Conservation (phyloP, 1,140 invertebrate species). For the Drosophila pruinosa region DNA sequence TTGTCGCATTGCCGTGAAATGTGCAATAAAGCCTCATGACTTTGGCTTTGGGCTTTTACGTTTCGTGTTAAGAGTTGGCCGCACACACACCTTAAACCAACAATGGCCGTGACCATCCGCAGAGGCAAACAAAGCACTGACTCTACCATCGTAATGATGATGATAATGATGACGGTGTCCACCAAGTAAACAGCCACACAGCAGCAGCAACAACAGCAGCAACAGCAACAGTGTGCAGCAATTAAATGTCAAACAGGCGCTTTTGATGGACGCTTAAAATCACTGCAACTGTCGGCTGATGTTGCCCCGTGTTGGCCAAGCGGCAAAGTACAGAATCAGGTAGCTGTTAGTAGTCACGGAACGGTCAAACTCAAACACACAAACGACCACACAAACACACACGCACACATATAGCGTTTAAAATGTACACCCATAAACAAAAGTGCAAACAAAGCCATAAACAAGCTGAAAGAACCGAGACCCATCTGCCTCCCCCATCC, state of each 20-base stretch:
- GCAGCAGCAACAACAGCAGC: constrained; percentile 9
- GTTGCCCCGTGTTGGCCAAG: constrained; percentile 21
- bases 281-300: constrained; percentile 72
- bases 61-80: constrained; percentile 59
- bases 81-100: constrained; percentile 42
- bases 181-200: background rate
- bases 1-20: constrained; percentile 77
- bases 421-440: constrained; percentile 81
- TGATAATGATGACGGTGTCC: background rate
- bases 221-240: constrained; percentile 67
- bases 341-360: constrained; percentile 51
- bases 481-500: background rate
- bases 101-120: constrained; percentile 18
- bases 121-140: constrained; percentile 24
- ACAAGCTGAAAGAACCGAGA: constrained; percentile 55
- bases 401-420: constrained; percentile 61
- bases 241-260: constrained; percentile 77
- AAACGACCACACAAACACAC: constrained; percentile 38
- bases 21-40: constrained; percentile 76
- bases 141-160: constrained; percentile 5
- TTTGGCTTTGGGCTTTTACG: constrained; percentile 64
- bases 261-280: constrained; percentile 80
- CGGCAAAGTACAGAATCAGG: constrained; percentile 22
- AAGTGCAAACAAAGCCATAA: constrained; percentile 81
- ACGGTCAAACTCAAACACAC: constrained; percentile 36